Evolutionary conservation across 1,140 invertebrate genomes (phyloP).

Genomic region (Calycopis cecrops): DNA sequence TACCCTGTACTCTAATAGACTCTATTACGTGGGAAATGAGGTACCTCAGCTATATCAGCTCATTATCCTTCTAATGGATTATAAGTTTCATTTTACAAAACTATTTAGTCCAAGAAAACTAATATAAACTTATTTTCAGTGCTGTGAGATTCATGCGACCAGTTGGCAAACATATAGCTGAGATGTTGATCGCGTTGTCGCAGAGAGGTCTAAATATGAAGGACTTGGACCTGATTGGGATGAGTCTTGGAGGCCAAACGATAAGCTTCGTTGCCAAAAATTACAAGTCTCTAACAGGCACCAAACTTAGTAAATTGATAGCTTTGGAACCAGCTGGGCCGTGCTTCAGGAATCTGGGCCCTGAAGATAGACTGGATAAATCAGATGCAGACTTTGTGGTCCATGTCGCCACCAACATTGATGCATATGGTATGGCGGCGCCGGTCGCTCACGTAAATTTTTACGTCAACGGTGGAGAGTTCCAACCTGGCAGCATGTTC

Average conservation of each 20-base stretch:
- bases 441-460: slow-evolving; percentile 78
- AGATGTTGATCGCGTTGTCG: slow-evolving; percentile 44
- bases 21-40: no score
- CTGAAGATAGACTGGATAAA: slow-evolving; percentile 47
- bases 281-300: slow-evolving; percentile 46
- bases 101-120: neutral
- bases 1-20: no score
- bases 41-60: no score
- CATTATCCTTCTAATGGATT: neutral
- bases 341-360: slow-evolving; percentile 49
- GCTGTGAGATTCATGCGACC: slow-evolving; percentile 42
- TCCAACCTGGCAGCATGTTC: slow-evolving; percentile 76
- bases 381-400: slow-evolving; percentile 69
- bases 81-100: neutral
- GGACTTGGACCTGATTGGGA: slow-evolving; percentile 45
- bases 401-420: slow-evolving; percentile 81
- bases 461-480: slow-evolving; percentile 83
- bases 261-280: slow-evolving; percentile 51
- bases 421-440: slow-evolving; percentile 79
- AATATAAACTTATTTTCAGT: slow-evolving; percentile 33
- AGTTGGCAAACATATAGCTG: slow-evolving; percentile 40
- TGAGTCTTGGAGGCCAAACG: slow-evolving; percentile 55
- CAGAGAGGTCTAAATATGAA: slow-evolving; percentile 44
- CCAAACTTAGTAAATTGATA: slow-evolving; percentile 51
- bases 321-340: slow-evolving; percentile 56